Base-by-base conservation (phyloP, 2,888 invertebrate genomes). In the Xanthia togata region DNA sequence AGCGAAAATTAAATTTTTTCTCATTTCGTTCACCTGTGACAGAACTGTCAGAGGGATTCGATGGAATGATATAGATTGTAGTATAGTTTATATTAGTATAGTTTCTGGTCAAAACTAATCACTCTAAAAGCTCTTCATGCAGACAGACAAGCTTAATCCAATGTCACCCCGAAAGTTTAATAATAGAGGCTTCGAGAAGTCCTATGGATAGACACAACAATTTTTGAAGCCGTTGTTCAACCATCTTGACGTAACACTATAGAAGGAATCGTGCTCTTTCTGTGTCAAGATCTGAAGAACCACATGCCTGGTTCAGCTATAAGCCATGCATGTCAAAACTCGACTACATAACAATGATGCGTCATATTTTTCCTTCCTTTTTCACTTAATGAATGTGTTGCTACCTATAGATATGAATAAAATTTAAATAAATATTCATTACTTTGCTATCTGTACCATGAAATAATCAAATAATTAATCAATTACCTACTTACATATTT, bases 401-500 rank as follows among this genome's bases (percentile, higher is more conserved):
- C 64, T 59, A 72, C 17, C 31, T 23, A 44, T 44, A n/a, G 57
- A 79, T 69, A 74, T 57, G n/a, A 38, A 31, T 31, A 31, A 31
- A 31, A 31, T 31, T 31, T 31, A 2, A 23, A 67, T 47, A 44
- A 47, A 20, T 35, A 73, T 63, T 59, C 14, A 67, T 50, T 41
- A 64, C 11, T 59, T 47, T 38, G 20, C 9, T 55, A 82, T 60
- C 35, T 38, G 17, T 55, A 70, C 44, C 41, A 67, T 68, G 67
- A 35, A 44, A 38, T 9, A 57, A 70, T 70, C 57, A 53, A 62
- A 53, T 63, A 41, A 82, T 70, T 41, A 50, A 82, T 70, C 26
- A 76, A 44, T 71, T 26, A 41, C 57, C 5, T 26, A 23, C 50
- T 50, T 50, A 26, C 41, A 50, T 55, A 55, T 79, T 35, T 65